Evolutionary conservation across 2,797 vertebrate genomes (phyloP), one percentile per base, ranked within the genome.

Genomic region (Leptoclinus maculatus): DNA sequence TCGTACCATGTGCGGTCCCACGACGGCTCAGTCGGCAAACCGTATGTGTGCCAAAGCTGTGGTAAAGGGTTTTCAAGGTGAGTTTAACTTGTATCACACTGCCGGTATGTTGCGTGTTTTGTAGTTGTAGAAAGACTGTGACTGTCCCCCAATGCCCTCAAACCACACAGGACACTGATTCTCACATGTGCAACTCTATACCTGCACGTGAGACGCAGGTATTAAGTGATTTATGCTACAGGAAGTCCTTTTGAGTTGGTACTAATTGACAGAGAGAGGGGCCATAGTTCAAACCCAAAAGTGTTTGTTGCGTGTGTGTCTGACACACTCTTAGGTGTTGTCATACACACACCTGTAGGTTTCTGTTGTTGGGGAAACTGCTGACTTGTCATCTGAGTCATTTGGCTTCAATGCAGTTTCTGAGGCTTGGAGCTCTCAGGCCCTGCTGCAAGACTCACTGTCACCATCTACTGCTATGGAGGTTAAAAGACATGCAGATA

Each of bases 1-100:
- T 99, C 98, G 10, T 99, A 99, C 91, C 98, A 99, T 16, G 98
- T 99, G 80, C 96, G 98, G 34, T 99, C 98, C 73, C 98, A 99
- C 5, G 98, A 99, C 78, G 98, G 98, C 41, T 99, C 98, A 0
- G 98, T 99, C 86, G 98, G 98, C 70, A 99, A 99, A 92, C 98
- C 98, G 1, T 99, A 99, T 83, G 98, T 99, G 91, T 99, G 98
- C 92, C 98, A 99, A 95, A 99, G 97, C 95, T 99, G 98, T 80
- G 98, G 98, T n/a, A 99, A 99, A 95, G 98, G 98, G 12, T 99
- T 99, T 83, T 99, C 98, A 87, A 97, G 98, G 98, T 99, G 94
- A 97, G 97, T 86, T 4, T 1, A 62, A 9, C 10, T 68, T 6
- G 12, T 5, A 14, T 65, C 5, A 21, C 8, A 8, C 32, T 56